A percentile compares a stretch with the other conserved stretches of the same genome.
Evolutionary conservation across 2,888 invertebrate species (phyloP).

Genomic region (Reticulitermes lucifugus): DNA sequence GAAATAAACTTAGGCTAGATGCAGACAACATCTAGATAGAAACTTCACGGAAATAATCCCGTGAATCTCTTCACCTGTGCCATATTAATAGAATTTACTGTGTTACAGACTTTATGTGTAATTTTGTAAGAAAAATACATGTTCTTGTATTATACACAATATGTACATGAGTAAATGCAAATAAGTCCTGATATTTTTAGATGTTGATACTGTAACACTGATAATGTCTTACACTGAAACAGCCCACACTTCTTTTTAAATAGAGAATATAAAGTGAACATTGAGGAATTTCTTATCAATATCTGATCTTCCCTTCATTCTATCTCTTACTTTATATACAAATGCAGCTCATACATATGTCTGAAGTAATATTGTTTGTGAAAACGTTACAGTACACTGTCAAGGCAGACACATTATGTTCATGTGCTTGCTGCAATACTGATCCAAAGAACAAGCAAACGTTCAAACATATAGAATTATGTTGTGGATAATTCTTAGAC

Average conservation of each 20-base stretch:
- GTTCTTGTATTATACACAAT: neutral
- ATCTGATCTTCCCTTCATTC: no score
- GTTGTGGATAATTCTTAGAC: no score
- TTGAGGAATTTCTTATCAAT: no score
- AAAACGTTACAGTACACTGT: no score
- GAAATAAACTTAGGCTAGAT: constrained; percentile 32
- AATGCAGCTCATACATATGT: no score
- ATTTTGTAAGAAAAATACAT: neutral
- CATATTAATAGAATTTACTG: constrained; percentile 45
- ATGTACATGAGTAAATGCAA: neutral
- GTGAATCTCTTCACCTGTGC: constrained; percentile 52
- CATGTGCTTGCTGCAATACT: no score
- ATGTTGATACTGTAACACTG: neutral
- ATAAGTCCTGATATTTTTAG: neutral
- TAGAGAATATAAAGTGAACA: no score
- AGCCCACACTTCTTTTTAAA: neutral
- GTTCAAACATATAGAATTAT: no score
- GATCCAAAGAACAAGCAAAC: no score
- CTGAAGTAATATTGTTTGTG: no score
- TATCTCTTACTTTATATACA: no score
- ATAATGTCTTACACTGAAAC: neutral
- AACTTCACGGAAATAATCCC: constrained; percentile 43
- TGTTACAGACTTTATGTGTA: constrained; percentile 4
- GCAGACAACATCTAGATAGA: neutral
- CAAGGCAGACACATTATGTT: no score